phyloP scores from a whole-genome alignment of 1,140 invertebrate genomes.

The Sminthurinus signatus region DNA sequence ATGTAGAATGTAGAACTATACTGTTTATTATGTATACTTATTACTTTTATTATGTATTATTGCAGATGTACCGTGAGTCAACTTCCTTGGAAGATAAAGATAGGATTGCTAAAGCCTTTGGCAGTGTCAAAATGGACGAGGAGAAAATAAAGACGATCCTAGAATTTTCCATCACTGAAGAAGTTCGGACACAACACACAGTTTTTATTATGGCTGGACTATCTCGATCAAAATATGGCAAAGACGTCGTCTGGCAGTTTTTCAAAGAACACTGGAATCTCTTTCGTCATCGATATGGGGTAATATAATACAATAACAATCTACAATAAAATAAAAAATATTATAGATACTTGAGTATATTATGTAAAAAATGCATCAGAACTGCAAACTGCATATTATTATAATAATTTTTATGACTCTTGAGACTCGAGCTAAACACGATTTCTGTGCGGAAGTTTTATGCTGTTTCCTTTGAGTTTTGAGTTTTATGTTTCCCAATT shows the following conservation, averaged over 20 bases:
- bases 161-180: slow-evolving; percentile 80
- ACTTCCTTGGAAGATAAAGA: slow-evolving; percentile 91
- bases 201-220: slow-evolving; percentile 64
- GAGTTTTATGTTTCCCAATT: too few relatives aligned
- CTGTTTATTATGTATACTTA: too few relatives aligned
- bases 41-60: neutral
- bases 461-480: too few relatives aligned
- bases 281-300: slow-evolving; percentile 68
- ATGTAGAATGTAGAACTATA: too few relatives aligned
- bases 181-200: slow-evolving; percentile 84
- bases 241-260: slow-evolving; percentile 82
- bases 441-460: too few relatives aligned
- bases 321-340: too few relatives aligned
- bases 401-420: too few relatives aligned
- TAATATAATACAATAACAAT: too few relatives aligned
- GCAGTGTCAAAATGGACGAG: slow-evolving; percentile 61
- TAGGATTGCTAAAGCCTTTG: slow-evolving; percentile 72
- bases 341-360: too few relatives aligned
- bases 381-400: too few relatives aligned
- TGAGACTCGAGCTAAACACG: too few relatives aligned
- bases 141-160: slow-evolving; percentile 68
- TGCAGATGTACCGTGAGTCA: slow-evolving; percentile 67
- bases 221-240: slow-evolving; percentile 68
- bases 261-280: slow-evolving; percentile 74
- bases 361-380: too few relatives aligned